Conservation (phyloP, 2,113 vertebrate species). For the Gnathonemus longibarbis region DNA sequence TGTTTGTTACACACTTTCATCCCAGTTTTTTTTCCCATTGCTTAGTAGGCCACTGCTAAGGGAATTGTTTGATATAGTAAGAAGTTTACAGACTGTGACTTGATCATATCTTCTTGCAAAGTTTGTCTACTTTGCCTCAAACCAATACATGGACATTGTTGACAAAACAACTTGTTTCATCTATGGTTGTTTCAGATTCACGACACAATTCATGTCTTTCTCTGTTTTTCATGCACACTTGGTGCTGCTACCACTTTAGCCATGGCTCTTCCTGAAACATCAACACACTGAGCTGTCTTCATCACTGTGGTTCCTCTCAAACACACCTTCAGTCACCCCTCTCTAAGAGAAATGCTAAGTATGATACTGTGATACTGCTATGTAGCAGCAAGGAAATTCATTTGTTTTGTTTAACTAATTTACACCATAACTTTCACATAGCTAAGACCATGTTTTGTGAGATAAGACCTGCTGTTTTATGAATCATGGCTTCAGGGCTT, state of each 20-base stretch:
- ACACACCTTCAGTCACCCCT: neutral
- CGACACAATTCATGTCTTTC: neutral
- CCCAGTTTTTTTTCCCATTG: neutral
- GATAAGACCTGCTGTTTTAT: neutral
- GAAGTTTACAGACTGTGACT: neutral
- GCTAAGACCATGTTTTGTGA: neutral
- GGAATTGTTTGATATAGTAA: neutral
- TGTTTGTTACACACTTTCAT: neutral
- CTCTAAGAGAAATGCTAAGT: neutral
- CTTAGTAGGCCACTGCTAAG: neutral
- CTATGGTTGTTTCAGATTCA: neutral
- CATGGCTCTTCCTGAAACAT: neutral
- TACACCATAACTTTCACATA: neutral
- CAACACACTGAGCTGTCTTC: neutral
- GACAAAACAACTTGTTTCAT: neutral
- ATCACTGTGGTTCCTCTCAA: neutral
- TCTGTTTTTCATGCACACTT: neutral
- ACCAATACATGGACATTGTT: neutral
- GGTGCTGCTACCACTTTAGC: neutral
- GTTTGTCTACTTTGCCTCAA: neutral
- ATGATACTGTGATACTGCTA: neutral
- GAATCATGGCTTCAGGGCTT: neutral
- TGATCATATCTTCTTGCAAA: neutral
- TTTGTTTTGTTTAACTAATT: neutral
- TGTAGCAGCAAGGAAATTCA: neutral